phyloP scores from a whole-genome alignment of 2,797 vertebrate species.

The Acomys russatus region DNA sequence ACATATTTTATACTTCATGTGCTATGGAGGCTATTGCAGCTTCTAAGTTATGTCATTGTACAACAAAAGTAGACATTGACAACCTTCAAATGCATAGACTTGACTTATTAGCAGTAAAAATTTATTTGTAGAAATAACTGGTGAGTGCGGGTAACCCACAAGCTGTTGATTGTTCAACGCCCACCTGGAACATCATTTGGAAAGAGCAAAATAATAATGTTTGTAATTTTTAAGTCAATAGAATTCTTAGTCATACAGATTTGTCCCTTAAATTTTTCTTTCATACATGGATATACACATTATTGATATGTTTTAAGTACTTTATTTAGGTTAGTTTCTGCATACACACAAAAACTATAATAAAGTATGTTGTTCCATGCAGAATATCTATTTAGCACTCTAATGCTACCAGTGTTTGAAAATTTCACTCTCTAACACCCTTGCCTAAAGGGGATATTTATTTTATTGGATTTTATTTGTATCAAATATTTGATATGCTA shows the following conservation, averaged over 20 bases:
- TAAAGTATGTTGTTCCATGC: too few relatives aligned
- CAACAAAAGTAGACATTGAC: not conserved
- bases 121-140: conserved; percentile 30
- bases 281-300: not conserved
- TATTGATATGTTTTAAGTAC: not conserved
- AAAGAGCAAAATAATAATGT: not conserved
- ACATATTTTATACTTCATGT: not conserved
- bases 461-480: not conserved
- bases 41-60: not conserved
- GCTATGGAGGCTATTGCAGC: not conserved
- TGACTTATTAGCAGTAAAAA: not conserved
- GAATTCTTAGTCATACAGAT: not conserved
- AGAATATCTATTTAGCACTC: not conserved
- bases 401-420: not conserved
- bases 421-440: not conserved
- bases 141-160: not conserved
- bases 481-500: not conserved
- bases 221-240: not conserved
- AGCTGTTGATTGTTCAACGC: not conserved
- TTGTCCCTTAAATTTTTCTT: not conserved
- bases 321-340: not conserved
- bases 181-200: not conserved
- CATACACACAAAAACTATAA: too few relatives aligned
- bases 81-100: not conserved
- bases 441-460: not conserved